Percentiles rank a stretch among this genome's conserved stretches.
phyloP scores from a whole-genome alignment of 2,888 invertebrate species.

The Macrophya annulata region DNA sequence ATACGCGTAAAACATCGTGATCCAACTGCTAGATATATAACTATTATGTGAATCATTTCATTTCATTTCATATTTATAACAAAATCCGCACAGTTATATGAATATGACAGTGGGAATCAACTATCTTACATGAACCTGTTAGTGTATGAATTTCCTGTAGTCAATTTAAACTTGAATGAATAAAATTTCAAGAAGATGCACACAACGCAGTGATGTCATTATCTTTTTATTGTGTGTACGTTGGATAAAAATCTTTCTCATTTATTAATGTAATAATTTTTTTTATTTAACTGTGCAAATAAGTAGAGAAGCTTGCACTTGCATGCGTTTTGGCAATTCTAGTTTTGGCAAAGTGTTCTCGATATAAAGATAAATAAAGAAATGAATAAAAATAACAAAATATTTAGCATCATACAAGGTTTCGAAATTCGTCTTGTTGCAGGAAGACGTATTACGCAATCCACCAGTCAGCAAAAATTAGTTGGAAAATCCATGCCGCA shows the following conservation, averaged over 20 bases:
- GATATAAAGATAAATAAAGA: not conserved
- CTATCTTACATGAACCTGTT: not conserved
- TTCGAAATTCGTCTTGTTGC: constrained; percentile 39
- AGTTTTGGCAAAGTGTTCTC: constrained; percentile 32
- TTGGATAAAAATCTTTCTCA: not conserved
- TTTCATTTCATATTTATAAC: not conserved
- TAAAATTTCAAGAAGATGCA: not conserved
- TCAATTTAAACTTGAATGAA: not conserved
- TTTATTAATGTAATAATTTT: constrained; percentile 5
- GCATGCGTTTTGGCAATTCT: constrained; percentile 32
- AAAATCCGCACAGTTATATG: not conserved
- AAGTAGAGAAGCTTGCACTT: constrained; percentile 5
- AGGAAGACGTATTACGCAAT: constrained; percentile 18
- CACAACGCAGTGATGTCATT: not conserved
- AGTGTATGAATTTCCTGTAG: constrained; percentile 12
- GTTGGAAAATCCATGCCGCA: constrained; percentile 24
- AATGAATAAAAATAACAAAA: not conserved
- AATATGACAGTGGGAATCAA: not conserved
- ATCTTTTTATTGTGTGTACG: not conserved
- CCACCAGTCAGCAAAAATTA: constrained; percentile 30
- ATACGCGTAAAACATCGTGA: constrained; percentile 29
- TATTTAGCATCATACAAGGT: constrained; percentile 12
- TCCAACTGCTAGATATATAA: constrained; percentile 29
- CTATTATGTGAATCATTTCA: constrained; percentile 15
- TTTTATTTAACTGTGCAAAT: not conserved